A percentile compares a stretch with the other conserved stretches of the same genome.
Conservation (phyloP, 2,888 invertebrate genomes). For the Rhyacophila evoluta region DNA sequence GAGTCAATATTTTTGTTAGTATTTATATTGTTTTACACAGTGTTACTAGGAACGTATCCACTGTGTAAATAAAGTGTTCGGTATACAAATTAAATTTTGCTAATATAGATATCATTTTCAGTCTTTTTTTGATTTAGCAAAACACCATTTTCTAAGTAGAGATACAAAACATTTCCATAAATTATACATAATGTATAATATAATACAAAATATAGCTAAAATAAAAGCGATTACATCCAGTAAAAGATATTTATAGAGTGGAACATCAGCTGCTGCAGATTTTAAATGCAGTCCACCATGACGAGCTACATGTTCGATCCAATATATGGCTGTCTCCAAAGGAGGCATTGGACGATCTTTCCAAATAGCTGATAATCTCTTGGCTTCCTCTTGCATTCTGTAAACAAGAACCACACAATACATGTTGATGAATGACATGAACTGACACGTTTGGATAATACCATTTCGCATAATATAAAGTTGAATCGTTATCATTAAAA, state of each 20-base stretch:
- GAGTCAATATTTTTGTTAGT: too few relatives aligned
- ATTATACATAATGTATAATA: neutral
- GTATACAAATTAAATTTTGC: too few relatives aligned
- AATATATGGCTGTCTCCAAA: slow-evolving; percentile 73
- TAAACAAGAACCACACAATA: too few relatives aligned
- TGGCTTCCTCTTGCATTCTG: slow-evolving; percentile 64
- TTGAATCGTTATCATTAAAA: too few relatives aligned
- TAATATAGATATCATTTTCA: too few relatives aligned
- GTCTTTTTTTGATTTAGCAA: neutral
- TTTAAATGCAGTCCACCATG: slow-evolving; percentile 64
- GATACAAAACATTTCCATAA: neutral
- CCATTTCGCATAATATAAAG: too few relatives aligned
- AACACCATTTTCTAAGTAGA: neutral
- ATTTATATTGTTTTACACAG: too few relatives aligned
- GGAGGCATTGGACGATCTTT: slow-evolving; percentile 70
- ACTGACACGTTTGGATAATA: too few relatives aligned
- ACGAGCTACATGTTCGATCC: slow-evolving; percentile 74
- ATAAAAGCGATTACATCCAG: slow-evolving; percentile 64
- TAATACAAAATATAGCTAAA: neutral
- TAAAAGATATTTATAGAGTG: slow-evolving; percentile 64
- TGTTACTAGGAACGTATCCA: too few relatives aligned
- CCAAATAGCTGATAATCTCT: slow-evolving; percentile 67
- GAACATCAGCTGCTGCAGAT: slow-evolving; percentile 64
- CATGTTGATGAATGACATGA: too few relatives aligned
- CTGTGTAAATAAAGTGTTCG: too few relatives aligned